phyloP scores from a whole-genome alignment of 2,797 vertebrate species.

The Pipistrellus kuhlii region DNA sequence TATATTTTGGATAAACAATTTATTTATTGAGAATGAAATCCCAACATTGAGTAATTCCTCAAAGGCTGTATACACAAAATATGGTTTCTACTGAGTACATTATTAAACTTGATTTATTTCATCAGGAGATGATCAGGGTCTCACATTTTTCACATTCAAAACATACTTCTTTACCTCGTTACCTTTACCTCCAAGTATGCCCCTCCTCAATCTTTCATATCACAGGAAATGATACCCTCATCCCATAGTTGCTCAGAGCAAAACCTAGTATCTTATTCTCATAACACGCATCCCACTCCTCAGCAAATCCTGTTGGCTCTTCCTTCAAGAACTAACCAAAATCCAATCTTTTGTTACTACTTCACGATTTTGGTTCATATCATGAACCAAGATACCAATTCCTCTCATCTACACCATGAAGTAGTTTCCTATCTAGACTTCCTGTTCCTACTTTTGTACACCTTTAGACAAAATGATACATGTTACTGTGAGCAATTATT shows the following conservation, averaged over 20 bases:
- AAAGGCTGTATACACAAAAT: neutral
- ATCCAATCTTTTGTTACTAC: neutral
- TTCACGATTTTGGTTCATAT: neutral
- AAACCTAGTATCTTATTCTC: neutral
- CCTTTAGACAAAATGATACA: neutral
- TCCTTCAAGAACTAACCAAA: neutral
- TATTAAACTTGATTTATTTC: neutral
- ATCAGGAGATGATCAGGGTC: neutral
- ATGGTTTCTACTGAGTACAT: neutral
- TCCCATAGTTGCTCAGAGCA: neutral
- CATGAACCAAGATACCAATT: neutral
- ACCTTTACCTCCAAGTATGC: neutral
- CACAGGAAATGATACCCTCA: neutral
- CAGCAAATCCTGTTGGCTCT: neutral
- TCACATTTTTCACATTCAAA: neutral
- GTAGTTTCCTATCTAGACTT: neutral
- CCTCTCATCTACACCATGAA: neutral
- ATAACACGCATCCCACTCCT: neutral
- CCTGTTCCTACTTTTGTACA: neutral
- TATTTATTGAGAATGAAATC: conserved; percentile 10
- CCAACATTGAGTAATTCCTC: neutral
- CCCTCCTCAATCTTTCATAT: neutral
- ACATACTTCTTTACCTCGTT: neutral
- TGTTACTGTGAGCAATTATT: neutral
- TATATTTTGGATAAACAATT: conserved; percentile 38